Percentiles rank a stretch among this genome's conserved stretches.
Evolutionary conservation across 2,797 vertebrate genomes (phyloP).

Genomic region (Bucorvus abyssinicus): DNA sequence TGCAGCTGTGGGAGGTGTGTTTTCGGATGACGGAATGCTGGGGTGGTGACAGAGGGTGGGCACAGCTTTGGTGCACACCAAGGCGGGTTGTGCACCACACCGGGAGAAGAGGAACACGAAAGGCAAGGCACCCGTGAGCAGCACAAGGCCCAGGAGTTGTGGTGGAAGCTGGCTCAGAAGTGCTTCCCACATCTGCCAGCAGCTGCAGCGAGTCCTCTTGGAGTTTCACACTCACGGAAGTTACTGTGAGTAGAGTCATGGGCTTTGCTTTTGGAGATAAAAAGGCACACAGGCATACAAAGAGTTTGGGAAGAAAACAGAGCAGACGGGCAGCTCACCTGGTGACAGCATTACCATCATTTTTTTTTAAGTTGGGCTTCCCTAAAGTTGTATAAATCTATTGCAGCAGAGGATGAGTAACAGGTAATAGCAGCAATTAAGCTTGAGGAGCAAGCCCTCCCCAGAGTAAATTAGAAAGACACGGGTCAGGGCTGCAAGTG

Average conservation of each 20-base stretch:
- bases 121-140: neutral
- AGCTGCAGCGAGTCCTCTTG: neutral
- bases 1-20: neutral
- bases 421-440: constrained; percentile 10
- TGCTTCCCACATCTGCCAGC: neutral
- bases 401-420: neutral
- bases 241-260: accelerated
- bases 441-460: neutral
- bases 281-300: neutral
- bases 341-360: neutral
- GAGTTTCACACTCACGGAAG: neutral
- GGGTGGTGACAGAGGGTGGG: no score
- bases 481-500: neutral
- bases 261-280: neutral
- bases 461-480: neutral
- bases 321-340: neutral
- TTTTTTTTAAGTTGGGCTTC: neutral
- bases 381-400: neutral
- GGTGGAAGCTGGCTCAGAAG: neutral
- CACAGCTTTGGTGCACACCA: neutral
- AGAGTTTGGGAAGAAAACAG: neutral
- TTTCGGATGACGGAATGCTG: neutral
- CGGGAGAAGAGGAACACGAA: neutral
- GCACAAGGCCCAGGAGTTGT: accelerated
- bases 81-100: neutral